These are phyloP conservation scores for Smithornis capensis DNA, from an alignment of 2,113 vertebrate species.

Conservation along the genomic window DNA sequence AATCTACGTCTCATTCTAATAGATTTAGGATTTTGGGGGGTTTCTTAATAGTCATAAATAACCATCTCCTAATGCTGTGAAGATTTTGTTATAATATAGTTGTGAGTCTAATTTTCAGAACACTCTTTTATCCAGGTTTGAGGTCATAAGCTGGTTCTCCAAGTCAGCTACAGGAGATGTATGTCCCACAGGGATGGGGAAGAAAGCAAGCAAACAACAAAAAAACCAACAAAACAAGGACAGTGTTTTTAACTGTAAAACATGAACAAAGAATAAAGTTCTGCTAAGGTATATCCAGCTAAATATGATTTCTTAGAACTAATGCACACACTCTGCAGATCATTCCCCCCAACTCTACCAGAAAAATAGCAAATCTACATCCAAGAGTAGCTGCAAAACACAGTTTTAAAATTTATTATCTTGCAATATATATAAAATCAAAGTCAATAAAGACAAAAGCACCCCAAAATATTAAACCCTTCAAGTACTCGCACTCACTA, in stretches of 20 bases:
- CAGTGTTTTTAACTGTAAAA: not conserved
- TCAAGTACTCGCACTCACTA: not conserved
- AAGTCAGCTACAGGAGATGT: not conserved
- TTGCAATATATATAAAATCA: not conserved
- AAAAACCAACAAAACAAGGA: not conserved
- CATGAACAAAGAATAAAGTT: not conserved
- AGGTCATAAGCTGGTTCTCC: not conserved
- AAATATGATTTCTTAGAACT: not conserved
- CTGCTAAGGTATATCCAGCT: not conserved
- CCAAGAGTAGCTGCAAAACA: not conserved
- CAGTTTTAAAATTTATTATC: not conserved
- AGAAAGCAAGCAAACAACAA: not conserved
- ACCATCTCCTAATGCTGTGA: not conserved
- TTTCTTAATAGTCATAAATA: not conserved
- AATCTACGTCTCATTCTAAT: not conserved
- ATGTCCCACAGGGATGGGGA: rapidly evolving
- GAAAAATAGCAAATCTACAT: not conserved
- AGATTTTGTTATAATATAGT: not conserved
- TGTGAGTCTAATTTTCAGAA: not conserved
- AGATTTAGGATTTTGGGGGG: not conserved
- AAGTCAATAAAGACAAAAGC: not conserved
- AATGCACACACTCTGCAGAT: not conserved
- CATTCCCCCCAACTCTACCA: not conserved
- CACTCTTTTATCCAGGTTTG: not conserved
- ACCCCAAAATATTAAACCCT: not conserved